A percentile compares a stretch with the other conserved stretches of the same genome.
These are phyloP conservation scores for Piprites chloris DNA, from an alignment of 2,113 vertebrate species.

Conservation along the genomic window DNA sequence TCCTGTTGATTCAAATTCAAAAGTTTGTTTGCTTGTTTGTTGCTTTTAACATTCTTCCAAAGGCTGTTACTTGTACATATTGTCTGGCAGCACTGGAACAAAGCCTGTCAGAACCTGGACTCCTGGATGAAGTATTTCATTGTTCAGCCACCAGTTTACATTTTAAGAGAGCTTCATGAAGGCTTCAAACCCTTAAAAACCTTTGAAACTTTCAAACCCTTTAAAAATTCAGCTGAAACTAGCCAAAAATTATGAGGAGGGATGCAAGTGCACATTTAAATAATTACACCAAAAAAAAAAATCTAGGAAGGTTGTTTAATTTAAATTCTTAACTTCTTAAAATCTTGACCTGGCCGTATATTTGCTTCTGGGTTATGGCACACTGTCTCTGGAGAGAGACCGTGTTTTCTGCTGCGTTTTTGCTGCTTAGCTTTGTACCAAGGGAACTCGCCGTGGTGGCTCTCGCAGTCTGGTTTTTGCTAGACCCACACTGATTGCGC, in stretches of 20 bases:
- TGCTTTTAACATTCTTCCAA: background rate
- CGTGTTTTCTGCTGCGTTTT: background rate
- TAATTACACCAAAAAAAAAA: background rate
- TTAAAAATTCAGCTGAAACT: background rate
- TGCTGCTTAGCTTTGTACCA: background rate
- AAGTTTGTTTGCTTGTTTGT: background rate
- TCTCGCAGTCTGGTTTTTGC: background rate
- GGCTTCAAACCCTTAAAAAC: background rate
- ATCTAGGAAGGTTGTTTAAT: background rate
- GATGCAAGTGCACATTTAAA: fast-evolving
- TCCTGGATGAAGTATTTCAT: background rate
- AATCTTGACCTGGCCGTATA: background rate
- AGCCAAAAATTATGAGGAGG: background rate
- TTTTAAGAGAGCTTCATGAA: background rate
- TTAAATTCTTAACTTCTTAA: background rate
- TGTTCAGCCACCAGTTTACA: background rate
- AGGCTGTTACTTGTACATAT: background rate
- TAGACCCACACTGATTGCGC: background rate
- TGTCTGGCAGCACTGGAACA: background rate
- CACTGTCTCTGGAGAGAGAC: background rate
- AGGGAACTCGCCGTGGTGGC: background rate
- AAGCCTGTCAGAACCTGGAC: background rate
- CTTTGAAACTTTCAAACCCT: background rate
- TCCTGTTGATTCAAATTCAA: background rate
- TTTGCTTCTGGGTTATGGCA: background rate